A percentile compares a stretch with the other conserved stretches of the same genome.
Evolutionary conservation across 2,888 invertebrate species (phyloP).

Genomic region (Xylota segnis): DNA sequence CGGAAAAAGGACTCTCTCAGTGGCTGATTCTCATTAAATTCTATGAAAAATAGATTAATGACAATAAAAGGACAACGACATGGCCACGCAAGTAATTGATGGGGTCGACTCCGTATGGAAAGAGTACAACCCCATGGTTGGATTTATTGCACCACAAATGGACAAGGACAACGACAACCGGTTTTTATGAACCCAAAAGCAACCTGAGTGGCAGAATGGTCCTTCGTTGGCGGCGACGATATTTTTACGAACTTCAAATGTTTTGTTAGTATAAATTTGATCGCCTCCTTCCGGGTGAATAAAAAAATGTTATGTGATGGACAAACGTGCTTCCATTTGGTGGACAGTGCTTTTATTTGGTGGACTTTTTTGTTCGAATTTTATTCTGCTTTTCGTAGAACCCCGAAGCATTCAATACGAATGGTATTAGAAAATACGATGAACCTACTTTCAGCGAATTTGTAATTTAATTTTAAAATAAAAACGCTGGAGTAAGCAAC

Average conservation of each 20-base stretch:
- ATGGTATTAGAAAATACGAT: neutral
- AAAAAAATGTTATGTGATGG: conserved; percentile 19
- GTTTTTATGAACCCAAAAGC: conserved; percentile 34
- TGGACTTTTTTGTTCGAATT: conserved; percentile 1
- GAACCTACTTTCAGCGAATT: neutral
- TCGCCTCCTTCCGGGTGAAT: conserved; percentile 34
- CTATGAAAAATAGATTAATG: conserved; percentile 65
- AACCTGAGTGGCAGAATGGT: neutral
- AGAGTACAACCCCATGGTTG: neutral
- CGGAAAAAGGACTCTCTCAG: conserved; percentile 6
- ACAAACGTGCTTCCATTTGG: conserved; percentile 27
- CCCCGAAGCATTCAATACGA: neutral
- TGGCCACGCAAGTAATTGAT: conserved; percentile 52
- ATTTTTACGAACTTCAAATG: conserved; percentile 60
- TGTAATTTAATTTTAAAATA: neutral
- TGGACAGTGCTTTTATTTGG: conserved; percentile 17
- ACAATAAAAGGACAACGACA: conserved; percentile 67
- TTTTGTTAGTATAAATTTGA: conserved; percentile 48
- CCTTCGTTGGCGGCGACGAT: neutral
- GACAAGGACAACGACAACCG: neutral
- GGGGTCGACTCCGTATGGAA: neutral
- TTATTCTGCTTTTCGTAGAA: conserved; percentile 4
- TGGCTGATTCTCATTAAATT: conserved; percentile 52
- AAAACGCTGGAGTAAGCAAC: conserved; percentile 1
- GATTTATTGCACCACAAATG: conserved; percentile 58